Evolutionary conservation across 2,113 vertebrate species (phyloP).

Genomic region (Oplegnathus fasciatus): DNA sequence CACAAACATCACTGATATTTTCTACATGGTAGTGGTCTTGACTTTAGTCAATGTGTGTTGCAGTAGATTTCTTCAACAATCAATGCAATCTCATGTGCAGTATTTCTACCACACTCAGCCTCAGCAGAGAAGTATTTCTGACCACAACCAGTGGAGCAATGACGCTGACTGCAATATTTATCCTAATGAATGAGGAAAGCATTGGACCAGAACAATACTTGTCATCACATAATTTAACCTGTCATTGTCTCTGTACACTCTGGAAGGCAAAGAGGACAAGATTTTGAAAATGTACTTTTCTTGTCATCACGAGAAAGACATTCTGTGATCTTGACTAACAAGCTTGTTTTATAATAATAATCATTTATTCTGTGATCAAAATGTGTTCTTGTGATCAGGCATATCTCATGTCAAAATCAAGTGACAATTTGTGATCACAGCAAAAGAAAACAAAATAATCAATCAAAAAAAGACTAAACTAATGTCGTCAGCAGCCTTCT

Average conservation of each 20-base stretch:
- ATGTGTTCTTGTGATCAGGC: background rate
- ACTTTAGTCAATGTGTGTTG: slow-evolving; percentile 11
- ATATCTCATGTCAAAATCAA: background rate
- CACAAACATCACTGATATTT: background rate
- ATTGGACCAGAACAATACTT: background rate
- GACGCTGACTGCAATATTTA: slow-evolving; percentile 22
- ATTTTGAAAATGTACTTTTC: background rate
- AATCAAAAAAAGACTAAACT: background rate
- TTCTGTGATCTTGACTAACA: background rate
- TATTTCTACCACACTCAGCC: background rate
- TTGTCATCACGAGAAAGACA: background rate
- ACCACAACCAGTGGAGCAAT: slow-evolving; percentile 40
- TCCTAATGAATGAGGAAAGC: slow-evolving; percentile 33
- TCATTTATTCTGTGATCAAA: background rate
- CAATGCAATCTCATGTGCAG: slow-evolving; percentile 3
- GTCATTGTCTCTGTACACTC: background rate
- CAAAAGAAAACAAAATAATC: slow-evolving; percentile 1
- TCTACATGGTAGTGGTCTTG: background rate
- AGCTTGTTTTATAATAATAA: background rate
- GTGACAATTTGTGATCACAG: background rate
- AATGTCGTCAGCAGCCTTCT: background rate
- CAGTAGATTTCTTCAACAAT: slow-evolving; percentile 16
- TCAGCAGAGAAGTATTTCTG: slow-evolving; percentile 18
- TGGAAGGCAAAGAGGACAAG: background rate
- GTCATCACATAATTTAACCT: background rate